Evolutionary conservation across 2,888 invertebrate species (phyloP), one percentile per base, ranked within the genome.

Genomic region (Xestia rhomboidea): DNA sequence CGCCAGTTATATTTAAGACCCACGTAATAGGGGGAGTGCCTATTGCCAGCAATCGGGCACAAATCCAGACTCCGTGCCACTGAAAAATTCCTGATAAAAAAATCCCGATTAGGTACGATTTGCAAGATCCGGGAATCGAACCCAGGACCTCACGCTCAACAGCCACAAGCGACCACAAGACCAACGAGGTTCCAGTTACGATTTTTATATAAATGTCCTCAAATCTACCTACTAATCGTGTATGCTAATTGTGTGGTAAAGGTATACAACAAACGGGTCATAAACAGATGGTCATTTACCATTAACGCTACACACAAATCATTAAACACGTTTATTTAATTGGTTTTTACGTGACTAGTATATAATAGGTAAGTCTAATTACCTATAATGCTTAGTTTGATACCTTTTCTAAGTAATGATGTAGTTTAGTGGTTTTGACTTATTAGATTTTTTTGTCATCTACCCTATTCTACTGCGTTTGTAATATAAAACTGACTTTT

Each of bases 311-410:
- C 18, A 34, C 76, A 49, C 21, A 5, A 30, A 18, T n/a, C 30
- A 27, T 62, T 15, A 63, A 63, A 75, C 77, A 51, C 34, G 21
- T 49, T 62, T 24, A 46, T 60, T 10, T 30, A 51, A 75, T 63
- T 7, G 49, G 15, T 27, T n/a, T n/a, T 49, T n/a, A 34, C n/a
- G 41, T 41, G 77, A 30, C 62, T n/a, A 2, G 5, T 54, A n/a
- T 54, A 34, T 34, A 60, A 27, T 38, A 21, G 41, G 46, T 51
- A 34, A 75, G 44, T 57, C 57, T 27, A 41, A n/a, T n/a, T n/a
- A n/a, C n/a, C n/a, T n/a, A 15, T 44, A 66, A 34, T 62, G 34
- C 41, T 27, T 66, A 27, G 68, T 24, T 3, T 51, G 51, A 51
- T 4, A 24, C 11, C 24, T 51, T 49, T 7, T 49, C 21, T 51